Base-by-base conservation (phyloP, 1,140 invertebrate species). In the Neuroterus valhalla region DNA sequence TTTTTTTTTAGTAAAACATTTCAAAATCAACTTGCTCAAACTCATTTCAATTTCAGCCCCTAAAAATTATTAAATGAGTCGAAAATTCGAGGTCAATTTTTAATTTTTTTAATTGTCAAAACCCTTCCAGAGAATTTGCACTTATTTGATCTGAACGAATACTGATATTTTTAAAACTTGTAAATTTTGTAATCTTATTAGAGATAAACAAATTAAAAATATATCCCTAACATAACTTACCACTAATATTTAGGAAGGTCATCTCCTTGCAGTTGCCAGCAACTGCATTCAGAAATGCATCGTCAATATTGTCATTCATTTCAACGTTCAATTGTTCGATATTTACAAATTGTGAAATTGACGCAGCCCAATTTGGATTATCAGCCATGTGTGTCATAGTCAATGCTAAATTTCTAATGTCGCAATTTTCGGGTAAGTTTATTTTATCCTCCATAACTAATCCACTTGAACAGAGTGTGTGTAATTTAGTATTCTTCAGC, bases 291-390 rank as follows among this genome's bases (percentile, higher is more conserved):
- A 62, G 12, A 62, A 62, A 62, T 26, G 26, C 26, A 62, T 62
- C 26, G n/a, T 62, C 23, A n/a, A 62, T 26, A 31, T 62, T 62
- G 21, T 62, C 55, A 26, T 62, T 62, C 23, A 62, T n/a, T 62
- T 62, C 55, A 14, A 62, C 8, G n/a, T 62, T 62, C 3, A 62
- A 14, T 23, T 62, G 26, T n/a, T 62, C 55, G 15, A 62, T 62
- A 38, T 62, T 17, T 62, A 8, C 15, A 14, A 62, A 38, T 5
- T 62, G 55, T 6, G 3, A 31, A 31, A 62, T n/a, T n/a, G 55
- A 62, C 15, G 31, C 14, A 31, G 26, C 15, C 55, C 55, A 62
- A 5, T 31, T 14, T 31, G 23, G 23, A 62, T 62, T 31, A 31
- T 62, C n/a, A 1, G 55, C 12, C 14, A 26, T 15, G 31, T 31